phyloP scores from a whole-genome alignment of 2,113 vertebrate species.

The Lepus americanus region DNA sequence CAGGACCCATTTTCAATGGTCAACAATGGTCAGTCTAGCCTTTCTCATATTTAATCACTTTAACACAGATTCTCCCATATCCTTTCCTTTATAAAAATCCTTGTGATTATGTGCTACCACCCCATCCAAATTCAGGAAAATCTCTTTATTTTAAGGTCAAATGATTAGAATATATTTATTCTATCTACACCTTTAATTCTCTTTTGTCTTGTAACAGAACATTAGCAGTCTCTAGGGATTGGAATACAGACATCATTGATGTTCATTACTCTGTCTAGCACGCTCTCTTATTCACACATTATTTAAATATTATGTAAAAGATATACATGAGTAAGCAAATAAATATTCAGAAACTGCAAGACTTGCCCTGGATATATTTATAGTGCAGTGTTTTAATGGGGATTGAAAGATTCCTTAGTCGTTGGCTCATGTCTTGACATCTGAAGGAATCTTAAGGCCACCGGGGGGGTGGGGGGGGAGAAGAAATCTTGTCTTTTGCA shows the following conservation, averaged over 20 bases:
- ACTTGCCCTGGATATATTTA: neutral
- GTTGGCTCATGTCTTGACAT: neutral
- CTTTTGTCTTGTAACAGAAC: neutral
- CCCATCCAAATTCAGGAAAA: neutral
- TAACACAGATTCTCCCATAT: neutral
- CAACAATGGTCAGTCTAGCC: neutral
- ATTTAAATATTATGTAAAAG: neutral
- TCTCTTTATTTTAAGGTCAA: neutral
- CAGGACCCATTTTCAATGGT: too few relatives aligned
- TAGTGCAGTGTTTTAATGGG: neutral
- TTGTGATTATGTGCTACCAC: neutral
- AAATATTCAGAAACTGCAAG: constrained; percentile 11
- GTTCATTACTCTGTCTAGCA: neutral
- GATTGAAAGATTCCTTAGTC: neutral
- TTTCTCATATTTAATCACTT: neutral
- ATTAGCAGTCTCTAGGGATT: neutral
- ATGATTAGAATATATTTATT: neutral
- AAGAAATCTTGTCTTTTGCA: too few relatives aligned
- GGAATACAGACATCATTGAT: neutral
- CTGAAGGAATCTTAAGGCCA: neutral
- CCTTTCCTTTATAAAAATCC: neutral
- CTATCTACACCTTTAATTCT: neutral
- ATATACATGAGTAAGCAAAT: neutral
- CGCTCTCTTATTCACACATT: neutral
- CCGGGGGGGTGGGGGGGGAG: too few relatives aligned